Conservation (phyloP, 1,140 invertebrate species). For the Dinoponera quadriceps region DNA sequence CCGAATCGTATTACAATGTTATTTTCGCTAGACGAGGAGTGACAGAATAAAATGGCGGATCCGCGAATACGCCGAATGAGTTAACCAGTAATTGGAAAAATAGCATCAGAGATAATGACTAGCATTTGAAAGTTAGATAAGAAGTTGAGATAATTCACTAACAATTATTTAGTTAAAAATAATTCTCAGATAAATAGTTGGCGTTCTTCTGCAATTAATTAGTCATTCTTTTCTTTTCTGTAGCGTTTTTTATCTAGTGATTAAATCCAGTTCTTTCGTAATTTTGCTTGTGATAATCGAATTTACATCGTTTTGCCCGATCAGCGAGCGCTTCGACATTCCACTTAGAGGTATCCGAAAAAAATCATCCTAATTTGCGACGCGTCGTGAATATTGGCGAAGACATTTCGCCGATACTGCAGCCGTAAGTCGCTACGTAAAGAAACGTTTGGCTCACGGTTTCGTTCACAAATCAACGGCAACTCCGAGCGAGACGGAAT, state of each 20-base stretch:
- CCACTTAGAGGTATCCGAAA: slow-evolving; percentile 1
- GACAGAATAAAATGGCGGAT: background rate
- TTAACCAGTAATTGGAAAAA: background rate
- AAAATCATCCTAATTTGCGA: slow-evolving; percentile 21
- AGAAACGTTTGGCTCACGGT: slow-evolving; percentile 32
- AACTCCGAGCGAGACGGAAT: slow-evolving; percentile 28
- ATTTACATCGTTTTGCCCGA: background rate
- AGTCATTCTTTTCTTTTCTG: slow-evolving; percentile 8
- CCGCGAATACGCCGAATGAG: background rate
- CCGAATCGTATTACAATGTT: background rate
- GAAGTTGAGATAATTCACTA: slow-evolving; percentile 7
- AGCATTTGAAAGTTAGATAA: slow-evolving; percentile 7
- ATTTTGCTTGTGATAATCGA: slow-evolving; percentile 5
- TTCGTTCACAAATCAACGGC: slow-evolving; percentile 45
- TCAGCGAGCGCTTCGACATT: slow-evolving; percentile 11
- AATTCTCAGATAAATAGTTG: slow-evolving; percentile 3
- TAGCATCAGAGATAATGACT: slow-evolving; percentile 15
- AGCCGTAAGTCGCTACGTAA: slow-evolving; percentile 39
- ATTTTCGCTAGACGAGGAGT: slow-evolving; percentile 2
- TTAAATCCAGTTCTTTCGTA: slow-evolving; percentile 27
- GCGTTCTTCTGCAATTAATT: slow-evolving; percentile 22
- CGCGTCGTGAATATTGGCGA: background rate
- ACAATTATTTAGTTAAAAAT: background rate
- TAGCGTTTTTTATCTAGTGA: background rate
- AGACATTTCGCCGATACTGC: slow-evolving; percentile 24